Evolutionary conservation across 2,797 vertebrate genomes (phyloP).

Genomic region (Apodemus agrarius): DNA sequence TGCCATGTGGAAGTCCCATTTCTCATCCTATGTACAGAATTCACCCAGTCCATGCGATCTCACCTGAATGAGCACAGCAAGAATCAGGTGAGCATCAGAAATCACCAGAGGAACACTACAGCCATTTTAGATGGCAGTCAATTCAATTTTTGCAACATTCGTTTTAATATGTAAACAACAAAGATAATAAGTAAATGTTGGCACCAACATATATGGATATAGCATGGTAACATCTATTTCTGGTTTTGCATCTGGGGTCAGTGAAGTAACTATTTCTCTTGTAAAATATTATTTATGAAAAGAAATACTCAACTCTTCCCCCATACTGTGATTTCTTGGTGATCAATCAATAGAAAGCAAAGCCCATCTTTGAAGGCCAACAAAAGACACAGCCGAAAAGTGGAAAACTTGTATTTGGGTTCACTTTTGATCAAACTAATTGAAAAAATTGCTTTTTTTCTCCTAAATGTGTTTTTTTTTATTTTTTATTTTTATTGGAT

Average conservation of each 20-base stretch:
- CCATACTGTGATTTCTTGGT: background rate
- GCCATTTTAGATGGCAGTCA: background rate
- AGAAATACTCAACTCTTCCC: background rate
- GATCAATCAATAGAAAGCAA: background rate
- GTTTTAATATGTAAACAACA: background rate
- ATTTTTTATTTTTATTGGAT: no score
- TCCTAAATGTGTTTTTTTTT: background rate
- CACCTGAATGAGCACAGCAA: slow-evolving; percentile 86
- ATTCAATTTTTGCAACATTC: background rate
- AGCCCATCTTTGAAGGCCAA: background rate
- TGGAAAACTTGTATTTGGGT: background rate
- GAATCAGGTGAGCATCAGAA: background rate
- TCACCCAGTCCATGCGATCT: slow-evolving; percentile 90
- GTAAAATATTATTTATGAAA: background rate
- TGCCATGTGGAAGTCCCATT: slow-evolving; percentile 85
- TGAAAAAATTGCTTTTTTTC: background rate
- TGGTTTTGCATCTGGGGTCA: background rate
- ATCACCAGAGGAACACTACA: background rate
- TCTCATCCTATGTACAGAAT: slow-evolving; percentile 88
- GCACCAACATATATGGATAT: background rate
- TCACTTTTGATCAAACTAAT: background rate
- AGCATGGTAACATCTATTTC: background rate
- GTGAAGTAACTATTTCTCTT: background rate
- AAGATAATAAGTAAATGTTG: background rate
- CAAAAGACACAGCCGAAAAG: background rate